A percentile compares a stretch with the other conserved stretches of the same genome.
These are phyloP conservation scores for Trachelus iudaicus DNA, from an alignment of 2,888 invertebrate species.

Conservation along the genomic window DNA sequence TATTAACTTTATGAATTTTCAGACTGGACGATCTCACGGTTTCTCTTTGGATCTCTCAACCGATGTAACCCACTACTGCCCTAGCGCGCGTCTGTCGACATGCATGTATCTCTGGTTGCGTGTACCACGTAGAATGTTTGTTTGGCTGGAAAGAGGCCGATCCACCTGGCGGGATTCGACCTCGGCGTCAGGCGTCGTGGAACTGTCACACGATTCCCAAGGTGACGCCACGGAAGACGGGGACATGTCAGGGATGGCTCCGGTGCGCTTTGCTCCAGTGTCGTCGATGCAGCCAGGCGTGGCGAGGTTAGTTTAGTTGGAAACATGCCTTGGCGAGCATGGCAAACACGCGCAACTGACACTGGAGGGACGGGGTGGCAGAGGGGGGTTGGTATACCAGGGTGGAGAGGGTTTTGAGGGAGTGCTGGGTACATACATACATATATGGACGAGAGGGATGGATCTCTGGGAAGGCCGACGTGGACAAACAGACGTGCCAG, in stretches of 20 bases:
- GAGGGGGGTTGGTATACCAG: neutral
- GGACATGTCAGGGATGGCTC: constrained; percentile 18
- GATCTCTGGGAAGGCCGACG: constrained; percentile 50
- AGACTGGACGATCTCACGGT: neutral
- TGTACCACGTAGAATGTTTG: neutral
- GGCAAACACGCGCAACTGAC: constrained; percentile 62
- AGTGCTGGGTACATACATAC: constrained; percentile 27
- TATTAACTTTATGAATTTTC: neutral
- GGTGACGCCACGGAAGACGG: constrained; percentile 1
- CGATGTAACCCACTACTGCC: neutral
- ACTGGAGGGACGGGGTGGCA: constrained; percentile 51
- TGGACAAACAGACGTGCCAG: constrained; percentile 61
- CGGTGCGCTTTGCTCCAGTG: constrained; percentile 23
- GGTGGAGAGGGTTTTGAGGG: neutral
- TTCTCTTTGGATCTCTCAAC: neutral
- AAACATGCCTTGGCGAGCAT: constrained; percentile 61
- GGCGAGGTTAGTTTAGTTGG: constrained; percentile 61
- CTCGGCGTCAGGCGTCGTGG: neutral
- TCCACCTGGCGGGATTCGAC: neutral
- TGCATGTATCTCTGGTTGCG: neutral
- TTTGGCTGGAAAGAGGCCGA: neutral
- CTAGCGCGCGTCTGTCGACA: neutral
- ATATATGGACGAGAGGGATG: constrained; percentile 35
- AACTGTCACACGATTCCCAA: neutral
- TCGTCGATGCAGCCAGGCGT: constrained; percentile 57